Evolutionary conservation across 2,797 vertebrate genomes (phyloP).

Genomic region (Megalops cyprinoides): DNA sequence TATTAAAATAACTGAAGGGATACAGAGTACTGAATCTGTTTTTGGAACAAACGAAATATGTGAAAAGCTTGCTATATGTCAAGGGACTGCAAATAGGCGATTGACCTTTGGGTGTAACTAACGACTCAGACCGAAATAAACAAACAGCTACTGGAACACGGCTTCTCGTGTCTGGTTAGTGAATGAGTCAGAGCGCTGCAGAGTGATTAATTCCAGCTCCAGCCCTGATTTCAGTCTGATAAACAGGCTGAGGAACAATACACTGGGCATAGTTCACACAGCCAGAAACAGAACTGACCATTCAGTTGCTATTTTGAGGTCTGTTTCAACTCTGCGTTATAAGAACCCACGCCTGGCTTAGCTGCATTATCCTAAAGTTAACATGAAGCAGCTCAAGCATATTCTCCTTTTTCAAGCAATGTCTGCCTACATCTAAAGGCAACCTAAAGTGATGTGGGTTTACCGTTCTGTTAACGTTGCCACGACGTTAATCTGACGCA

Average conservation of each 20-base stretch:
- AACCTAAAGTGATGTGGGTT: not conserved
- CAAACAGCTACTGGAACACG: not conserved
- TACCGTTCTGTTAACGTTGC: not conserved
- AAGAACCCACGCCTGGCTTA: too few species aligned
- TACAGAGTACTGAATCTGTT: not conserved
- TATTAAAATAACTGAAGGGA: not conserved
- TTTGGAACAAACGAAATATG: not conserved
- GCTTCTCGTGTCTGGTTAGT: not conserved
- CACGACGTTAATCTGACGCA: slow-evolving; percentile 1
- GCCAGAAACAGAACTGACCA: not conserved
- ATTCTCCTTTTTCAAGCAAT: not conserved
- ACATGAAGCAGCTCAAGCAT: not conserved
- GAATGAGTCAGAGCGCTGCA: slow-evolving; percentile 5
- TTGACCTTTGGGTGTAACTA: not conserved
- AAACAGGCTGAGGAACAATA: not conserved
- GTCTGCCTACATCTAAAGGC: too few species aligned
- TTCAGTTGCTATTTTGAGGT: slow-evolving; percentile 3
- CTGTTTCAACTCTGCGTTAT: too few species aligned
- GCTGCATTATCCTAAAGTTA: too few species aligned
- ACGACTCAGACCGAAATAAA: not conserved
- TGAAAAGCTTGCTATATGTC: not conserved
- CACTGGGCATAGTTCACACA: not conserved
- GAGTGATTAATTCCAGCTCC: not conserved
- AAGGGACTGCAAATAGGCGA: not conserved
- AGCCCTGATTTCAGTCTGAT: slow-evolving; percentile 6